These are phyloP conservation scores for Pseudochirops corinnae DNA, from an alignment of 2,797 vertebrate species.

Conservation along the genomic window DNA sequence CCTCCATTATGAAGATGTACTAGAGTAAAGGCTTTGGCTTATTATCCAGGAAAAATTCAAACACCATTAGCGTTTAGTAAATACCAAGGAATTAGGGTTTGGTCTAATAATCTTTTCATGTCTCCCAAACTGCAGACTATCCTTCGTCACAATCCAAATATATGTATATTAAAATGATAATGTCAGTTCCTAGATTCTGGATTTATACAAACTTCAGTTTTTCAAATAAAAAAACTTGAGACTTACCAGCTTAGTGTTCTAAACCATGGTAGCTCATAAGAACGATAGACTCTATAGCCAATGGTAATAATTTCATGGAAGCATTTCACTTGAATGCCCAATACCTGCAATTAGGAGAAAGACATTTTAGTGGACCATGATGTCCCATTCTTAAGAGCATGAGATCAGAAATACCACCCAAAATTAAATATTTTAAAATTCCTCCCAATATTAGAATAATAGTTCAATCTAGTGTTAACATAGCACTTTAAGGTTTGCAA, in stretches of 20 bases:
- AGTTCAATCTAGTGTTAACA: not conserved
- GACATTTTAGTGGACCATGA: not conserved
- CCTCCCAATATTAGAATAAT: not conserved
- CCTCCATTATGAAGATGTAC: not conserved
- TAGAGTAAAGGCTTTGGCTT: not conserved
- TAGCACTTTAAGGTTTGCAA: not conserved
- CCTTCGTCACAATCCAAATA: not conserved
- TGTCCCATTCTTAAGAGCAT: not conserved
- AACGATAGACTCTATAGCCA: constrained; percentile 97
- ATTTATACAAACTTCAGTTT: not conserved
- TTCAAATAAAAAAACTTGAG: constrained; percentile 20
- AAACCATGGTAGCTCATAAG: constrained; percentile 97
- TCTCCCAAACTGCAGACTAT: not conserved
- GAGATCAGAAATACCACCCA: not conserved
- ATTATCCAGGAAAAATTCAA: not conserved
- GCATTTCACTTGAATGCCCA: constrained; percentile 97
- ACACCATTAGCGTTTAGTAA: not conserved
- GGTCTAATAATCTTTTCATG: not conserved
- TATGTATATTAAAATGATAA: not conserved
- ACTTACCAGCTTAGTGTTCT: constrained; percentile 97
- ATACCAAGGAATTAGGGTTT: not conserved
- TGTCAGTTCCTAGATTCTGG: not conserved
- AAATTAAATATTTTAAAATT: not conserved
- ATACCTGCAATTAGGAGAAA: constrained; percentile 88
- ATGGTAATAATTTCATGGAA: constrained; percentile 99